Percentiles rank a stretch among this genome's conserved stretches.
phyloP scores from a whole-genome alignment of 2,113 vertebrate genomes.

The Nothobranchius furzeri region DNA sequence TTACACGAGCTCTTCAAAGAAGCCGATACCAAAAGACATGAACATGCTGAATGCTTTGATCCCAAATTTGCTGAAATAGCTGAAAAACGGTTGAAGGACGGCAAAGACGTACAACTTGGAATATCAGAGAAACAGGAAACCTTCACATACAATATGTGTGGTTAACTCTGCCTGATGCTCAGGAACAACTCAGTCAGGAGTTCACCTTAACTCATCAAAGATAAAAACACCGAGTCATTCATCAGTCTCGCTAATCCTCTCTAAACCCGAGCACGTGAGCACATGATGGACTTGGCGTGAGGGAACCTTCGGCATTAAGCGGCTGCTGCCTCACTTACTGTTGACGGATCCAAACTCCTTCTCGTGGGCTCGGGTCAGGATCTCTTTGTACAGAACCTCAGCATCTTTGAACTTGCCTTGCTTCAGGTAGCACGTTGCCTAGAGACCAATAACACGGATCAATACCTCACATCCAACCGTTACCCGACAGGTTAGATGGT shows the following conservation, averaged over 20 bases:
- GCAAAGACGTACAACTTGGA: no score
- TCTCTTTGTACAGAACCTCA: constrained; percentile 87
- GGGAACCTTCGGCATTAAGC: constrained; percentile 40
- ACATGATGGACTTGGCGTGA: constrained; percentile 26
- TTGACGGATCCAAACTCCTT: constrained; percentile 90
- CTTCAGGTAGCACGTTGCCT: constrained; percentile 90
- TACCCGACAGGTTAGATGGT: no score
- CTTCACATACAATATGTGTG: no score
- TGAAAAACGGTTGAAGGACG: no score
- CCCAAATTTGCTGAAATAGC: no score
- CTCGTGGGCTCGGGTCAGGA: constrained; percentile 87
- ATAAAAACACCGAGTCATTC: not conserved
- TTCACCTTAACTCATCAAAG: not conserved
- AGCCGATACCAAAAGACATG: no score
- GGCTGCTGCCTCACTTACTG: constrained; percentile 76
- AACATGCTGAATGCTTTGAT: no score
- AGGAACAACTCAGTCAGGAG: not conserved
- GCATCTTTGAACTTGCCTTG: constrained; percentile 90
- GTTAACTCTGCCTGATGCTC: not conserved
- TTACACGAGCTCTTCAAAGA: no score
- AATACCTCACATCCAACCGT: no score
- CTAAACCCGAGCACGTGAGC: constrained; percentile 25
- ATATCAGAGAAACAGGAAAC: no score
- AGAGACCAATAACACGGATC: not conserved
- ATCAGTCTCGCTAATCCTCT: not conserved